A percentile compares a stretch with the other conserved stretches of the same genome.
Evolutionary conservation across 2,888 invertebrate species (phyloP).

Genomic region (Pyralis farinalis): DNA sequence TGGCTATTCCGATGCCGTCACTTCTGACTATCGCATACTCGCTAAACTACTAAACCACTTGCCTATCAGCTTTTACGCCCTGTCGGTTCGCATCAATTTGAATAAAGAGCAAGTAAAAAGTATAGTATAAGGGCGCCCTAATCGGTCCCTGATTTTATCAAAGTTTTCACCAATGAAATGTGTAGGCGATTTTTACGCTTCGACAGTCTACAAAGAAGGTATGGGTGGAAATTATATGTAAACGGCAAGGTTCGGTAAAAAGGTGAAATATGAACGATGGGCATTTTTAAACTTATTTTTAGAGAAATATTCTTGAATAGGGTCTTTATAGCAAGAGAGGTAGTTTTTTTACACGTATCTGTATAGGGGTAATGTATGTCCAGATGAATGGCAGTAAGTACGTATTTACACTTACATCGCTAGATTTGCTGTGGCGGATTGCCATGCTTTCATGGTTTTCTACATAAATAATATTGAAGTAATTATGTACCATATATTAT

Average conservation of each 20-base stretch:
- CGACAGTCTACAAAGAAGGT: constrained; percentile 29
- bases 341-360: no score
- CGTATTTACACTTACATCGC: no score
- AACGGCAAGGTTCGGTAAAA: background rate
- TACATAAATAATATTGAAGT: no score
- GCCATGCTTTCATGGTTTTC: no score
- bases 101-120: constrained; percentile 63
- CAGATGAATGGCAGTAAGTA: no score
- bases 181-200: constrained; percentile 48
- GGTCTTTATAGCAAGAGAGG: no score
- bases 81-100: constrained; percentile 56
- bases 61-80: constrained; percentile 60
- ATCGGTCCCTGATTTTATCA: constrained; percentile 57
- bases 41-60: constrained; percentile 44
- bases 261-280: background rate
- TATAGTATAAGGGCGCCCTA: constrained; percentile 52
- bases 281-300: background rate
- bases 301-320: background rate
- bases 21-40: constrained; percentile 15
- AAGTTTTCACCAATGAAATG: constrained; percentile 35
- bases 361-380: no score
- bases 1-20: constrained; percentile 37
- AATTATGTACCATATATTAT: no score
- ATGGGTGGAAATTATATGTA: constrained; percentile 7
- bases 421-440: no score